Evolutionary conservation across 1,140 invertebrate species (phyloP).

Genomic region (Rhizoglyphus robini): DNA sequence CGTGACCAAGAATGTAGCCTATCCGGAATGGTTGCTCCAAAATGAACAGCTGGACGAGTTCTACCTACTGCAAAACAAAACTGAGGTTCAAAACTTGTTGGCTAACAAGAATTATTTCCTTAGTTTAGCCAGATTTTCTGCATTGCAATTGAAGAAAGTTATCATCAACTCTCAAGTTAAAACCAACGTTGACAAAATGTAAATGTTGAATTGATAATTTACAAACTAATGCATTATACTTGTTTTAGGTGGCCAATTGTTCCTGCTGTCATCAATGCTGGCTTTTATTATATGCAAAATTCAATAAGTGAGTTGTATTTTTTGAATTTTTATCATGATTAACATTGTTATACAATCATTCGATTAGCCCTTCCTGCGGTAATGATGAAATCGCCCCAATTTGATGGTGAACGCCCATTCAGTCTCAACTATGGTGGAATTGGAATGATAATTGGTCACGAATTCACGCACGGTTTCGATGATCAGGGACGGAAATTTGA

Average conservation of each 20-base stretch:
- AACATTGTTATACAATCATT: background rate
- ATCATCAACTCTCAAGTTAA: background rate
- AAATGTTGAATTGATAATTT: background rate
- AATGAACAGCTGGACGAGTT: constrained; percentile 30
- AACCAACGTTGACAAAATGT: background rate
- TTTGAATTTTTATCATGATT: background rate
- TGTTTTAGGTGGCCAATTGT: constrained; percentile 14
- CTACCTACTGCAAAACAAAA: background rate
- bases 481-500: constrained; percentile 20
- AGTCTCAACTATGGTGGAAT: constrained; percentile 35
- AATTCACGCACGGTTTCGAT: constrained; percentile 35
- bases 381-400: constrained; percentile 35
- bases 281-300: constrained; percentile 48
- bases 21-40: constrained; percentile 39
- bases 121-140: background rate
- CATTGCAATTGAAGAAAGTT: background rate
- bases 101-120: background rate
- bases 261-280: constrained; percentile 38
- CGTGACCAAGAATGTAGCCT: constrained; percentile 37
- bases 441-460: constrained; percentile 31
- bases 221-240: background rate
- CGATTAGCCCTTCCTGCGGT: constrained; percentile 31
- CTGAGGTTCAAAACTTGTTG: background rate
- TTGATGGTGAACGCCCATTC: constrained; percentile 30
- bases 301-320: constrained; percentile 17